Percentiles rank a stretch among this genome's conserved stretches.
Conservation (phyloP, 2,797 vertebrate species). For the Eutrigla gurnardus region DNA sequence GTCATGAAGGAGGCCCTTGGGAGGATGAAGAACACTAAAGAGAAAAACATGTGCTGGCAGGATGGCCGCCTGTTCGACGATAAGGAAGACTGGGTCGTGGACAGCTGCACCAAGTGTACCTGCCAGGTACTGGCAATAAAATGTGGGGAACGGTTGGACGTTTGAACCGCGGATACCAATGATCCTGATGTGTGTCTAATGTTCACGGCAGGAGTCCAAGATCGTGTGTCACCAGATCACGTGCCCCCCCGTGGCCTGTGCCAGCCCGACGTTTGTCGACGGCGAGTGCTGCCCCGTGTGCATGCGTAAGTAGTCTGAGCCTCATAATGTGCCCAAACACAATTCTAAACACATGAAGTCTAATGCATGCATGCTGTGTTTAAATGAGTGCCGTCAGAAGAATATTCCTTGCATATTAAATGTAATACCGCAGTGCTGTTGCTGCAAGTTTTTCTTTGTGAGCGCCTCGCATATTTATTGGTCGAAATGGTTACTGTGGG, state of each 20-base stretch:
- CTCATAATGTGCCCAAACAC: conserved; percentile 11
- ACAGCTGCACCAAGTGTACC: conserved; percentile 96
- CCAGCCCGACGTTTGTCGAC: conserved; percentile 90
- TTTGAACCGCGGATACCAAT: conserved; percentile 15
- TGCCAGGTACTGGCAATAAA: conserved; percentile 88
- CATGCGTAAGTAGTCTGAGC: conserved; percentile 86
- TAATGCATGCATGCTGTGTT: conserved; percentile 44
- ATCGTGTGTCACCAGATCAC: conserved; percentile 96
- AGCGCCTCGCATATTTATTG: conserved; percentile 69
- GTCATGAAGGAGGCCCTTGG: conserved; percentile 93
- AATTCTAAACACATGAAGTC: conserved; percentile 32
- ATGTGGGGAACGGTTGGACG: conserved; percentile 3
- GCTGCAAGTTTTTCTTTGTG: conserved; percentile 62
- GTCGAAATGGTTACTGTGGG: conserved; percentile 60
- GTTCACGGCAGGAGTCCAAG: conserved; percentile 90
- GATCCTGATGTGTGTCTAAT: conserved; percentile 29
- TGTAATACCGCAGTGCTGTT: conserved; percentile 60
- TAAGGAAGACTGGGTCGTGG: conserved; percentile 97
- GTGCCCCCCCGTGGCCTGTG: conserved; percentile 93
- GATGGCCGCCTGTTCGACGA: conserved; percentile 95
- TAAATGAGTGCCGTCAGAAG: conserved; percentile 56
- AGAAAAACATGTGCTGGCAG: conserved; percentile 96
- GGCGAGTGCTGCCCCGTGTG: conserved; percentile 96
- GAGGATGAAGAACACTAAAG: conserved; percentile 89
- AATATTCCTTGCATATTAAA: conserved; percentile 55